These are phyloP conservation scores for Hyles euphorbiae DNA, from an alignment of 1,140 invertebrate species.

Conservation along the genomic window DNA sequence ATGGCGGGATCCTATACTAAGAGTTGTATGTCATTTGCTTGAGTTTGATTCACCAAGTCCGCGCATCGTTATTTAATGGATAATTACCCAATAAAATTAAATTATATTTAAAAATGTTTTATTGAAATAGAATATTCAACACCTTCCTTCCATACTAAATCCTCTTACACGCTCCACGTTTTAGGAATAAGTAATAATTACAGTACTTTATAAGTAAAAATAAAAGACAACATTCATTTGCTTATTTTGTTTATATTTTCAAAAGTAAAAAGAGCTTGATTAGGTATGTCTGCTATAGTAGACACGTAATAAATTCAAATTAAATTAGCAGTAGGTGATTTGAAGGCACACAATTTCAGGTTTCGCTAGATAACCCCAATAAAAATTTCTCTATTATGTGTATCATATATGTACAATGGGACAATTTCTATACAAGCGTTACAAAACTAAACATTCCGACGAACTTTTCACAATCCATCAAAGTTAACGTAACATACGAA, in stretches of 20 bases:
- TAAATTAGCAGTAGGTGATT: conserved; percentile 3
- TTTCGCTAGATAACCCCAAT: neutral
- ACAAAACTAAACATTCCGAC: conserved; percentile 3
- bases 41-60: too few relatives aligned
- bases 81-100: too few relatives aligned
- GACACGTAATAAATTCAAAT: conserved; percentile 3
- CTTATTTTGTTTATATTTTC: conserved; percentile 4
- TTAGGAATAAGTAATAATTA: too few relatives aligned
- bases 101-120: too few relatives aligned
- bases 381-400: neutral
- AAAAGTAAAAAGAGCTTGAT: conserved; percentile 6
- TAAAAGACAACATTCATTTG: too few relatives aligned
- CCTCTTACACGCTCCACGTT: too few relatives aligned
- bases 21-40: too few relatives aligned
- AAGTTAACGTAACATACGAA: neutral
- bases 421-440: conserved; percentile 12
- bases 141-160: too few relatives aligned
- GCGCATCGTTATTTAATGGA: too few relatives aligned
- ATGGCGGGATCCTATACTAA: too few relatives aligned
- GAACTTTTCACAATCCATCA: neutral
- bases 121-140: too few relatives aligned
- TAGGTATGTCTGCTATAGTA: conserved; percentile 3
- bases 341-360: conserved; percentile 3
- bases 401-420: conserved; percentile 75
- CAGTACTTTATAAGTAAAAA: too few relatives aligned